Evolutionary conservation across 2,888 invertebrate species (phyloP).

Genomic region (Hydropsyche betteni): DNA sequence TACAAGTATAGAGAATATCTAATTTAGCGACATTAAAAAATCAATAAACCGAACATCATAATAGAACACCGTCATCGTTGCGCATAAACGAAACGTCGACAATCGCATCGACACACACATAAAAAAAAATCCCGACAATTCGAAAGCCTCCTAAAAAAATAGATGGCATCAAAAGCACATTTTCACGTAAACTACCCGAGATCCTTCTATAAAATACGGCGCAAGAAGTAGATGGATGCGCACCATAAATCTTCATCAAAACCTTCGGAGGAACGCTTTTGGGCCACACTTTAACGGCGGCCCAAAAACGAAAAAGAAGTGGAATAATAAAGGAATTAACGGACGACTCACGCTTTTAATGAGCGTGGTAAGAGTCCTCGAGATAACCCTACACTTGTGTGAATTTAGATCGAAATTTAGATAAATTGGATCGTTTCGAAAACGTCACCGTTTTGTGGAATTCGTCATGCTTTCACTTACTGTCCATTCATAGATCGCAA

Average conservation of each 20-base stretch:
- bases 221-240: conserved; percentile 3
- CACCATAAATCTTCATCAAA: conserved; percentile 30
- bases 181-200: no score
- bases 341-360: conserved; percentile 29
- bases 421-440: background rate
- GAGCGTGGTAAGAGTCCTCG: conserved; percentile 14
- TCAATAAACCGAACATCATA: no score
- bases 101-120: no score
- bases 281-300: background rate
- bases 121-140: no score
- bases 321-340: conserved; percentile 27
- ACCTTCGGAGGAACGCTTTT: background rate
- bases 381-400: conserved; percentile 2
- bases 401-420: conserved; percentile 31
- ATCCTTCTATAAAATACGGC: no score
- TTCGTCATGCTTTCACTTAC: no score
- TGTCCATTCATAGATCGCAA: background rate
- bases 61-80: no score
- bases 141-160: no score
- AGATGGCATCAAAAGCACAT: no score
- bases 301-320: conserved; percentile 1
- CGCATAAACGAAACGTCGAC: no score
- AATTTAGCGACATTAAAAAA: no score
- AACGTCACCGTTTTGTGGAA: background rate
- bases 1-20: no score